These are phyloP conservation scores for Pyrgus malvae DNA, from an alignment of 2,888 invertebrate species.

Conservation along the genomic window DNA sequence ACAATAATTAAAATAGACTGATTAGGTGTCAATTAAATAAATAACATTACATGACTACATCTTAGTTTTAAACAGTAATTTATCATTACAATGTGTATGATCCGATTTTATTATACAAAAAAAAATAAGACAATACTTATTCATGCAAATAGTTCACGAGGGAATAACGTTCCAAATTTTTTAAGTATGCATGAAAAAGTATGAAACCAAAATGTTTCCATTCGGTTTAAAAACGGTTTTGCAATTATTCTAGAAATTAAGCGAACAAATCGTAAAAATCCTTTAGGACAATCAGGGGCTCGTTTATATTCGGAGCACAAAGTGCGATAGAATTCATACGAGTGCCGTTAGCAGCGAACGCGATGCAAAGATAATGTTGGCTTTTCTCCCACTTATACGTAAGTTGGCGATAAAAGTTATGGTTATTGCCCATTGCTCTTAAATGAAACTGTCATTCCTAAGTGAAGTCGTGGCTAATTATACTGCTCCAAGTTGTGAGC, in stretches of 20 bases:
- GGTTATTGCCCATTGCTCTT: not conserved
- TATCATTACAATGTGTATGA: no score
- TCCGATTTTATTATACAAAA: no score
- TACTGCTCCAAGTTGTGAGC: no score
- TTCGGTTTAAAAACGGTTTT: slow-evolving; percentile 10
- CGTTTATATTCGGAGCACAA: slow-evolving; percentile 48
- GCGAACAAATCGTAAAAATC: slow-evolving; percentile 14
- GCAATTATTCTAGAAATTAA: slow-evolving; percentile 14
- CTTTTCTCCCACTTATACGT: not conserved
- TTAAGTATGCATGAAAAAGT: not conserved
- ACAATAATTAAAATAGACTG: no score
- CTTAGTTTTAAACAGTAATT: no score
- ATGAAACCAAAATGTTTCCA: slow-evolving; percentile 8
- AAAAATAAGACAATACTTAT: no score
- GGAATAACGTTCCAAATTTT: no score
- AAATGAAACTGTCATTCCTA: not conserved
- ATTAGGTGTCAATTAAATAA: no score
- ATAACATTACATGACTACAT: no score
- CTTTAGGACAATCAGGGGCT: slow-evolving; percentile 35
- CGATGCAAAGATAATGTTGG: slow-evolving; percentile 21
- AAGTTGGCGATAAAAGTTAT: slow-evolving; percentile 10
- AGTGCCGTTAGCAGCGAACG: slow-evolving; percentile 17
- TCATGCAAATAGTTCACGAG: no score
- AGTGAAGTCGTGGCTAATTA: not conserved
- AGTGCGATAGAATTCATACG: slow-evolving; percentile 31